Conservation (phyloP, 2,888 invertebrate genomes). For the Cyclophora albipunctata region DNA sequence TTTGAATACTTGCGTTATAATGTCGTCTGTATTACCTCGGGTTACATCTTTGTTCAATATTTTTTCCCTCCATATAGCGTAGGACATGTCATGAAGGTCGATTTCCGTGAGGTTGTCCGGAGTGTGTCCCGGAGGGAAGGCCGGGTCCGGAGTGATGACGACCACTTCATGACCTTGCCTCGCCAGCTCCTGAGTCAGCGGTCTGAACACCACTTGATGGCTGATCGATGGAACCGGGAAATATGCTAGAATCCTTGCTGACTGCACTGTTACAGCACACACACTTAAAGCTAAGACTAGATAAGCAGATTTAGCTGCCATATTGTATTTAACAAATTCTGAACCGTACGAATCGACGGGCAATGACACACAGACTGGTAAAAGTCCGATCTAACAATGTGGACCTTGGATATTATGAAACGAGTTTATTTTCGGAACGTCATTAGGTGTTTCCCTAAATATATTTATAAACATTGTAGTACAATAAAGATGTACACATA, state of each 20-base stretch:
- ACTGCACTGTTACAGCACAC: conserved; percentile 4
- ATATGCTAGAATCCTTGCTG: conserved; percentile 42
- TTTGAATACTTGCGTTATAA: conserved; percentile 10
- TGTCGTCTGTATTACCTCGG: conserved; percentile 12
- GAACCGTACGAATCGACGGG: too few species aligned
- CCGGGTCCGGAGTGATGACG: conserved; percentile 47
- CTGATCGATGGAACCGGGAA: conserved; percentile 48
- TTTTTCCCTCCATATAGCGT: conserved; percentile 12
- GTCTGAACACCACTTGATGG: conserved; percentile 48
- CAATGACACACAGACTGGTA: too few species aligned
- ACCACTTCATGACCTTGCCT: conserved; percentile 53
- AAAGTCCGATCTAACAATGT: too few species aligned
- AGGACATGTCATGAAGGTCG: conserved; percentile 35
- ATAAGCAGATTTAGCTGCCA: too few species aligned
- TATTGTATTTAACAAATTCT: too few species aligned
- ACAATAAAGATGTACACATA: too few species aligned
- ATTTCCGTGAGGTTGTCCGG: conserved; percentile 48
- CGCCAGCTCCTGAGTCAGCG: conserved; percentile 42
- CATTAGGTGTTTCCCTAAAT: too few species aligned
- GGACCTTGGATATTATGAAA: too few species aligned
- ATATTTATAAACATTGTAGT: too few species aligned
- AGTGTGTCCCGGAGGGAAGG: conserved; percentile 24
- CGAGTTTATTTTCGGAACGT: too few species aligned
- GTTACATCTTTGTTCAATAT: conserved; percentile 4
- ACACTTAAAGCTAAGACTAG: too few species aligned